Percentiles rank a stretch among this genome's conserved stretches.
Evolutionary conservation across 2,113 vertebrate genomes (phyloP).

Genomic region (Nibea coibor): DNA sequence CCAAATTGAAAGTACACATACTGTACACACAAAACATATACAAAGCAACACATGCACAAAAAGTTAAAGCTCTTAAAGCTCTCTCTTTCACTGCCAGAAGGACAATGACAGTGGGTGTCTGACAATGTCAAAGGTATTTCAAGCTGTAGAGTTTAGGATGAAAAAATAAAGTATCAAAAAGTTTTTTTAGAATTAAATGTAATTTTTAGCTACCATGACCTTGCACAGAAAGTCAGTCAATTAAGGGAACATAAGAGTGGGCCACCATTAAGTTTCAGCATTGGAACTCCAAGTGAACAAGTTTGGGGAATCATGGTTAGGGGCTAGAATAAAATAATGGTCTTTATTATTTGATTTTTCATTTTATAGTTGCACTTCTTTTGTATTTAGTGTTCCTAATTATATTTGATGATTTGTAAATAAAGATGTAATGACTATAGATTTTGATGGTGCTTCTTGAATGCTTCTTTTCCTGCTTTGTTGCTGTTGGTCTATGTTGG

Average conservation of each 20-base stretch:
- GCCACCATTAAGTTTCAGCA: too few species aligned
- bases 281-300: too few species aligned
- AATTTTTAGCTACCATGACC: background rate
- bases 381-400: background rate
- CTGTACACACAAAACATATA: background rate
- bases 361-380: background rate
- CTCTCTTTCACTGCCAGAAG: background rate
- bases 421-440: background rate
- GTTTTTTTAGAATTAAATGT: background rate
- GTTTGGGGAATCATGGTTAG: too few species aligned
- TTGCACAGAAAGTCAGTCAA: too few species aligned
- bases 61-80: background rate
- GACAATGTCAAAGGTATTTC: background rate
- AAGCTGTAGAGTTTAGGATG: background rate
- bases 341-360: background rate
- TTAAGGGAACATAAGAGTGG: too few species aligned
- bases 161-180: background rate
- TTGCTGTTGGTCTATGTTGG: too few species aligned
- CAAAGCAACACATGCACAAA: background rate
- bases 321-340: background rate
- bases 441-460: too few species aligned
- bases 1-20: background rate
- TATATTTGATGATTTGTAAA: background rate
- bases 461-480: too few species aligned
- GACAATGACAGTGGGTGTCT: background rate